Evolutionary conservation across 1,140 invertebrate genomes (phyloP), one percentile per base, ranked within the genome.

Genomic region (Pseudomyrmex gracilis): DNA sequence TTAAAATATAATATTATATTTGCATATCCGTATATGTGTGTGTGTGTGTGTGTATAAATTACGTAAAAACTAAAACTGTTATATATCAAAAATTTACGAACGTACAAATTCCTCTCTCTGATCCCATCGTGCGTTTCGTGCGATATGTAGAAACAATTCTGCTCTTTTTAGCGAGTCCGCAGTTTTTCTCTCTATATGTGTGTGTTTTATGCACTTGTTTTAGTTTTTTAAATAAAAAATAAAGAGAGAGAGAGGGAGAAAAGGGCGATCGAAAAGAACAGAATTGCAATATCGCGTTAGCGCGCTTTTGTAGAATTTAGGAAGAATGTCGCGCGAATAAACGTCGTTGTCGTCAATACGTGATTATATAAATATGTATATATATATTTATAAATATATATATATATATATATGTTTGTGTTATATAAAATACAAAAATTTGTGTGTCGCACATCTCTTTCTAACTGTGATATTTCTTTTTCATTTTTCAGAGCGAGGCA

Each of bases 401-500:
- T 5, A 20, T 7, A 58, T 24, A 20, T 24, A 22, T 9, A 74
- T 22, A 63, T 12, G 17, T 34, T 4, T 34, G 34, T 34, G 7
- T 34, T 34, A 34, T 34, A 5, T 34, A 34, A 34, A 34, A 34
- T 34, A 34, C 34, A 34, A 34, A 34, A 34, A 34, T 34, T 34
- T 34, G 34, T 34, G 34, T 34, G 5, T 34, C 34, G 34, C 34
- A 34, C 22, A 15, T 4, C 20, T 49, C 49, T 77, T 4, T 66
- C 83, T 87, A 87, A 87, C 57, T 55, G 45, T 73, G 71, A 67
- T 68, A 45, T 93, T 87, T 92, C 89, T 92, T 89, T 87, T 89
- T 43, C 67, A 78, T 85, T 93, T 93, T 93, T 93, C 92, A 93
- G 92, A 93, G 92, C 91, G 91, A 91, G 89, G 92, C 92, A 87